Conservation (phyloP, 2,113 vertebrate species). For the Engystomops pustulosus region DNA sequence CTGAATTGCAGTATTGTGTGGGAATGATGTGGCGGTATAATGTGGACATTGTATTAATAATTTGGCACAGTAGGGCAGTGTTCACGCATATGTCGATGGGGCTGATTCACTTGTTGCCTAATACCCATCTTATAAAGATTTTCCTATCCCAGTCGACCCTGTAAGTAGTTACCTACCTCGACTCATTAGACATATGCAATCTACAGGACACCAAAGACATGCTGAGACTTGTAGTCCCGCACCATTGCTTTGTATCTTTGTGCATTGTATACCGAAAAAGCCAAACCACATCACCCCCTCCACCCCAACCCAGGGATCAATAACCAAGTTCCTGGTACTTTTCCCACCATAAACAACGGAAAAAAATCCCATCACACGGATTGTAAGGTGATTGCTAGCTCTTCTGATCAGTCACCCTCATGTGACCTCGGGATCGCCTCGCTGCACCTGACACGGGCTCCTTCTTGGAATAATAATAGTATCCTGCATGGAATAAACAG, state of each 20-base stretch:
- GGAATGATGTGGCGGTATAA: too few relatives aligned
- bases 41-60: too few relatives aligned
- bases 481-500: background rate
- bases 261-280: background rate
- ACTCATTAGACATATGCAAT: background rate
- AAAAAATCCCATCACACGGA: background rate
- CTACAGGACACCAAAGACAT: background rate
- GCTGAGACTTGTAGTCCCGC: background rate
- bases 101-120: too few relatives aligned
- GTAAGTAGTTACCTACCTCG: background rate
- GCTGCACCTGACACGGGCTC: constrained; percentile 14
- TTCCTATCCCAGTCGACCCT: background rate
- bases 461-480: constrained; percentile 18
- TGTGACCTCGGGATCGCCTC: constrained; percentile 16
- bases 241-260: background rate
- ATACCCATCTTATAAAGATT: too few relatives aligned
- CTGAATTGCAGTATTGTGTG: background rate
- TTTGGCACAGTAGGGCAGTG: background rate
- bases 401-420: background rate
- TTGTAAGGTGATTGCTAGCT: background rate
- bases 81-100: background rate
- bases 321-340: background rate
- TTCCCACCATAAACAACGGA: background rate
- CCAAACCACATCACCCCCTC: background rate
- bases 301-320: background rate